Conservation (phyloP, 2,888 invertebrate species). For the Mythimna loreyi region DNA sequence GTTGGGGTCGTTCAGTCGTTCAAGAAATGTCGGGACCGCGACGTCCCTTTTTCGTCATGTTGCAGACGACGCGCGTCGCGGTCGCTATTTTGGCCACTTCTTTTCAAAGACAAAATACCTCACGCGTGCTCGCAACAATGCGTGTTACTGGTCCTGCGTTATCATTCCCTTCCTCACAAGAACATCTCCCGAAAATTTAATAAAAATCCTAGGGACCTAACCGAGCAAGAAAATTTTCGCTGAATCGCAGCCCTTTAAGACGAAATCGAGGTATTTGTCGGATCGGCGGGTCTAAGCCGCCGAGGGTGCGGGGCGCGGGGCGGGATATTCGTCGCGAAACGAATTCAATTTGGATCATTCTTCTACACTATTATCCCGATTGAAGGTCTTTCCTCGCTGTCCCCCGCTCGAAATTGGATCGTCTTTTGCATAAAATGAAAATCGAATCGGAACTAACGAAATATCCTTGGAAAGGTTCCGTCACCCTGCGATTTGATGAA, state of each 20-base stretch:
- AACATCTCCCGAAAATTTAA: constrained; percentile 78
- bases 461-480: constrained; percentile 73
- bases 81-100: constrained; percentile 23
- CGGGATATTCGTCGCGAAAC: constrained; percentile 71
- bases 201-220: constrained; percentile 81
- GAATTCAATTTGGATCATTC: constrained; percentile 90
- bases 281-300: constrained; percentile 71
- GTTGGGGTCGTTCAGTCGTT: constrained; percentile 21
- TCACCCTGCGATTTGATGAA: constrained; percentile 70
- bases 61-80: constrained; percentile 20
- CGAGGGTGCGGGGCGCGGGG: constrained; percentile 63
- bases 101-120: constrained; percentile 43
- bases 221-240: constrained; percentile 82
- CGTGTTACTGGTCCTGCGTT: constrained; percentile 51
- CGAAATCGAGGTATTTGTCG: constrained; percentile 76
- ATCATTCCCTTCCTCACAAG: constrained; percentile 59
- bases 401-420: constrained; percentile 83
- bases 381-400: constrained; percentile 77
- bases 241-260: constrained; percentile 82
- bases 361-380: constrained; percentile 87
- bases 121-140: constrained; percentile 44
- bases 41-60: constrained; percentile 23
- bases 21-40: constrained; percentile 21
- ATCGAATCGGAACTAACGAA: constrained; percentile 87
- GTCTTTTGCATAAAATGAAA: constrained; percentile 90